Evolutionary conservation across 2,797 vertebrate species (phyloP).

Genomic region (Poeciliopsis turneri): DNA sequence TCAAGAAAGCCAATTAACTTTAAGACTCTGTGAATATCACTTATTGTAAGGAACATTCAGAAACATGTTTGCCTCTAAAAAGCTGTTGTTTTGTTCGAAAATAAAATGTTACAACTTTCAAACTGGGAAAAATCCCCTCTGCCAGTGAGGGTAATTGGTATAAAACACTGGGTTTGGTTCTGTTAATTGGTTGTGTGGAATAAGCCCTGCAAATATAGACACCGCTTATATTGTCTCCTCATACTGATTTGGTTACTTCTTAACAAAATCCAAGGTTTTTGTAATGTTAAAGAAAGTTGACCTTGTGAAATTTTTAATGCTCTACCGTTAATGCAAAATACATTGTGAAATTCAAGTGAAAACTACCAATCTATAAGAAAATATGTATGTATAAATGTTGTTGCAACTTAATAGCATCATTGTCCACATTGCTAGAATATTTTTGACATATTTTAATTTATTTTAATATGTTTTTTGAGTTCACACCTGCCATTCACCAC

Average conservation of each 20-base stretch:
- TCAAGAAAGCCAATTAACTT: conserved; percentile 78
- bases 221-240: conserved; percentile 25
- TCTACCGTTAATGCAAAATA: neutral
- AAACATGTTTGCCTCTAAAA: conserved; percentile 51
- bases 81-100: conserved; percentile 73
- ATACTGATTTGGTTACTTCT: conserved; percentile 10
- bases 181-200: conserved; percentile 36
- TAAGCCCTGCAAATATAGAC: conserved; percentile 20
- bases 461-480: neutral
- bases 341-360: neutral
- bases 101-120: conserved; percentile 39
- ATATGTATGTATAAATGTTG: neutral
- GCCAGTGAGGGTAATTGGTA: conserved; percentile 52
- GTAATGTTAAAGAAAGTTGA: conserved; percentile 1
- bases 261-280: neutral
- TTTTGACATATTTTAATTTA: neutral
- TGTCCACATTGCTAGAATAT: neutral
- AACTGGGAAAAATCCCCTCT: conserved; percentile 49
- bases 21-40: conserved; percentile 55
- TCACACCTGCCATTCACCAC: neutral
- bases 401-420: neutral
- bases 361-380: neutral
- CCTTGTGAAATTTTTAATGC: neutral
- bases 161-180: conserved; percentile 37
- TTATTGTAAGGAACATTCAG: conserved; percentile 50